Evolutionary conservation across 2,888 invertebrate genomes (phyloP).

Genomic region (Pandemis corylana): DNA sequence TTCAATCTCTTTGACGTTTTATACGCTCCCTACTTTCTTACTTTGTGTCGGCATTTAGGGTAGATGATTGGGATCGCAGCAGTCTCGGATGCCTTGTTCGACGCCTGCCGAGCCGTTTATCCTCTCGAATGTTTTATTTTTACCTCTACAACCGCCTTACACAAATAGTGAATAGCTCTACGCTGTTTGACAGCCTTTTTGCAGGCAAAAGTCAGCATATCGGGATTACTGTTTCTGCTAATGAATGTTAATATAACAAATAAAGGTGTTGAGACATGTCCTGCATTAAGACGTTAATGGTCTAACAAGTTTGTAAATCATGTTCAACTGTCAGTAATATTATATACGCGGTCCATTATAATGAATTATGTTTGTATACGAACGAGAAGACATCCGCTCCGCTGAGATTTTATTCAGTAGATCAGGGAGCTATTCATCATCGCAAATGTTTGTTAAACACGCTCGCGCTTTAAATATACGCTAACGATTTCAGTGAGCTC

Average conservation of each 20-base stretch:
- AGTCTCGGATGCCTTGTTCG: conserved; percentile 62
- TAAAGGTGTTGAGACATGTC: conserved; percentile 13
- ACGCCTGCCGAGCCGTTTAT: conserved; percentile 59
- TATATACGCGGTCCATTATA: conserved; percentile 21
- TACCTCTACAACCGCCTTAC: conserved; percentile 20
- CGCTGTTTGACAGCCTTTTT: conserved; percentile 25
- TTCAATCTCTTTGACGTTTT: conserved; percentile 84
- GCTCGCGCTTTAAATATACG: conserved; percentile 53
- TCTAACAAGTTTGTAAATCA: conserved; percentile 20
- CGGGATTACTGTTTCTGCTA: not conserved
- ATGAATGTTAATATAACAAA: conserved; percentile 6
- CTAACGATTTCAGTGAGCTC: conserved; percentile 63
- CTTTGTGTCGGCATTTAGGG: conserved; percentile 78
- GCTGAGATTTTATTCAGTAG: conserved; percentile 44
- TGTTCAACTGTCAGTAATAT: conserved; percentile 27
- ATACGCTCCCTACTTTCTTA: conserved; percentile 77
- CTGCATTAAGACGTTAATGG: conserved; percentile 21
- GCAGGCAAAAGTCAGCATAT: conserved; percentile 1
- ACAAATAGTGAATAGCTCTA: conserved; percentile 32
- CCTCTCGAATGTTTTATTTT: conserved; percentile 45
- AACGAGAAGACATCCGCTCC: conserved; percentile 43
- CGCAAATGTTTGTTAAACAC: conserved; percentile 48
- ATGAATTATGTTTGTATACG: conserved; percentile 27
- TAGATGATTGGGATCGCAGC: conserved; percentile 70
- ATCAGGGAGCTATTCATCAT: conserved; percentile 48